phyloP scores from a whole-genome alignment of 2,888 invertebrate genomes.

The Busseola fusca region DNA sequence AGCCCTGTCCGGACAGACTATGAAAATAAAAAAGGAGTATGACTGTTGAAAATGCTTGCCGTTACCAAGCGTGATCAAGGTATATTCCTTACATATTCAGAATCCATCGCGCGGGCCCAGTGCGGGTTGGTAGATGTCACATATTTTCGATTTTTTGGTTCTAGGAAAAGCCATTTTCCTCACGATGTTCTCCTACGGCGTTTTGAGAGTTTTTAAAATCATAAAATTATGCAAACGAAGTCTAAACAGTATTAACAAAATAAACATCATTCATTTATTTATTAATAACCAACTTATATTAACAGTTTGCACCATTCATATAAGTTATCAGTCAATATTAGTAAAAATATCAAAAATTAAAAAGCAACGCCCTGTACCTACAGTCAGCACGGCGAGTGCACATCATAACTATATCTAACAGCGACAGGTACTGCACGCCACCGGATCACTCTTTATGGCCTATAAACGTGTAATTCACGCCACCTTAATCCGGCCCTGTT shows the following conservation, averaged over 20 bases:
- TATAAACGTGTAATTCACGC: constrained; percentile 89
- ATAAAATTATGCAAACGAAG: too few species aligned
- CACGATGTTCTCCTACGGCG: not conserved
- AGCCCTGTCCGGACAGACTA: not conserved
- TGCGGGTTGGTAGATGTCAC: not conserved
- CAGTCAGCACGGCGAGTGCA: constrained; percentile 71
- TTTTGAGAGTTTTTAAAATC: not conserved
- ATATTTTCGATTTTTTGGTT: not conserved
- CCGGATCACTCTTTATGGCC: constrained; percentile 89
- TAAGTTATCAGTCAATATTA: too few species aligned
- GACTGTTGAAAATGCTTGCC: not conserved
- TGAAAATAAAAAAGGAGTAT: not conserved
- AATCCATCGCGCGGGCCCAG: not conserved
- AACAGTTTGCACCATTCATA: too few species aligned
- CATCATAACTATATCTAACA: constrained; percentile 83
- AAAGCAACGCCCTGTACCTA: constrained; percentile 67
- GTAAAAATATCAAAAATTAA: not conserved
- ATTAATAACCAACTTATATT: too few species aligned
- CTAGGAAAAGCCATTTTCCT: not conserved
- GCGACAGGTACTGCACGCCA: constrained; percentile 84
- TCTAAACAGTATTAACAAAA: not conserved
- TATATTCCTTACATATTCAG: not conserved
- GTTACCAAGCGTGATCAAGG: not conserved
- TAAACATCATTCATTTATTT: not conserved
- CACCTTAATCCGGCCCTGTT: constrained; percentile 87